These are phyloP conservation scores for Venturia canescens DNA, from an alignment of 1,140 invertebrate species.

Conservation along the genomic window DNA sequence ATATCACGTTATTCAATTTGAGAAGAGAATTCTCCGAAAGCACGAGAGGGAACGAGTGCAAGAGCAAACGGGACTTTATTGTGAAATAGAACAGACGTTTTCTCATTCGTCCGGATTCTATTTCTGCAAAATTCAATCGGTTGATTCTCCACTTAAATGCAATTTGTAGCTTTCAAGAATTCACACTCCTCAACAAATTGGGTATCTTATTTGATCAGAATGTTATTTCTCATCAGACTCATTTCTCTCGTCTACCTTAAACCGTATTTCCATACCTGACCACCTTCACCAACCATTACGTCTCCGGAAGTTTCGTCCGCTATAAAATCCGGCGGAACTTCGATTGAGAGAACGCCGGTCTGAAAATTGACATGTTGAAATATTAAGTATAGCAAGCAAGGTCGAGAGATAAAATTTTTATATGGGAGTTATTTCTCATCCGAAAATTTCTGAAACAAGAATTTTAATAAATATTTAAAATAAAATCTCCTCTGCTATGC, in stretches of 20 bases:
- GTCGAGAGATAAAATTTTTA: not conserved
- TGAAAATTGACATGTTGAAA: conserved; percentile 67
- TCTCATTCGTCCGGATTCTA: not conserved
- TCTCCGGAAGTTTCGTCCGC: conserved; percentile 89
- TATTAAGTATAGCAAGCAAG: not conserved
- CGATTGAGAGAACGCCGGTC: conserved; percentile 89
- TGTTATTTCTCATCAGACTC: not conserved
- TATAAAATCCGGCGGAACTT: conserved; percentile 91
- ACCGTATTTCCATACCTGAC: conserved; percentile 64
- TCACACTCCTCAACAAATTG: not conserved
- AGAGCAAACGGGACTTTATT: not conserved
- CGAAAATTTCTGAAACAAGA: no score
- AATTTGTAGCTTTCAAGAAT: not conserved
- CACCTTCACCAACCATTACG: conserved; percentile 88
- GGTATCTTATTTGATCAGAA: not conserved
- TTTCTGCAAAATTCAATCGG: not conserved
- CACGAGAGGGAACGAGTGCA: not conserved
- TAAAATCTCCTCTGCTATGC: no score
- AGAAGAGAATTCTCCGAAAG: not conserved
- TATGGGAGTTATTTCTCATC: not conserved
- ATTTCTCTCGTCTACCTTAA: not conserved
- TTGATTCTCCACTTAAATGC: not conserved
- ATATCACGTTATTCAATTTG: conserved; percentile 1
- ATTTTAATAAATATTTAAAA: no score
- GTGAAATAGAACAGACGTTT: not conserved